Percentiles rank a stretch among this genome's conserved stretches.
Conservation (phyloP, 2,888 invertebrate genomes). For the Eledone cirrhosa region DNA sequence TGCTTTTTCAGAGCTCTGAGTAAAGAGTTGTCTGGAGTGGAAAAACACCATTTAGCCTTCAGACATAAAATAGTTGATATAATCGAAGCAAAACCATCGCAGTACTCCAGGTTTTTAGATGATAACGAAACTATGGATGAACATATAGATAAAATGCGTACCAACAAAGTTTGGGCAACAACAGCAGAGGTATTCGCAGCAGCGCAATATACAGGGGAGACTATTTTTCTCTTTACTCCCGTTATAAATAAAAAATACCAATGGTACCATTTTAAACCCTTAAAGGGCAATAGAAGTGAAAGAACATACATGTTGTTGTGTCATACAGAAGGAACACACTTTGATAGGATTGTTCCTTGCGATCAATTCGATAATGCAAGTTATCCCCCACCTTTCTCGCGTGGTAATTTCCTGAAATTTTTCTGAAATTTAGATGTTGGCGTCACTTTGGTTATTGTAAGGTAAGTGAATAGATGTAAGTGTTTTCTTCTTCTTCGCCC, state of each 20-base stretch:
- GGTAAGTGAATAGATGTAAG: too few relatives aligned
- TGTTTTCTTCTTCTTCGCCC: too few relatives aligned
- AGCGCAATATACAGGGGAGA: not conserved
- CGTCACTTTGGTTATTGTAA: too few relatives aligned
- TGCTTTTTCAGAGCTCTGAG: slow-evolving; percentile 7
- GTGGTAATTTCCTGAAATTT: not conserved
- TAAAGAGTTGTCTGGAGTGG: not conserved
- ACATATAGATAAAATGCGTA: slow-evolving; percentile 4
- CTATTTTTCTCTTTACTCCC: not conserved
- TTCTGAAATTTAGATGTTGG: not conserved
- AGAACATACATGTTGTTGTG: not conserved
- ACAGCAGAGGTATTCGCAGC: not conserved
- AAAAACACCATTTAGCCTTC: not conserved
- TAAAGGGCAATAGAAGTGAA: not conserved
- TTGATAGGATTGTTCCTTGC: slow-evolving; percentile 7
- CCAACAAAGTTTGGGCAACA: not conserved
- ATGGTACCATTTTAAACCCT: not conserved
- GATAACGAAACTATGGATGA: not conserved
- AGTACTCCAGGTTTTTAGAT: not conserved
- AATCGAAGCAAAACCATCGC: not conserved
- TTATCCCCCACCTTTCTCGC: not conserved
- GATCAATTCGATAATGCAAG: slow-evolving; percentile 3
- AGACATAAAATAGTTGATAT: not conserved
- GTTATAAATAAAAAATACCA: not conserved
- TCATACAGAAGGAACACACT: slow-evolving; percentile 2